These are phyloP conservation scores for Callopanchax toddi DNA, from an alignment of 2,113 vertebrate genomes.

Conservation along the genomic window DNA sequence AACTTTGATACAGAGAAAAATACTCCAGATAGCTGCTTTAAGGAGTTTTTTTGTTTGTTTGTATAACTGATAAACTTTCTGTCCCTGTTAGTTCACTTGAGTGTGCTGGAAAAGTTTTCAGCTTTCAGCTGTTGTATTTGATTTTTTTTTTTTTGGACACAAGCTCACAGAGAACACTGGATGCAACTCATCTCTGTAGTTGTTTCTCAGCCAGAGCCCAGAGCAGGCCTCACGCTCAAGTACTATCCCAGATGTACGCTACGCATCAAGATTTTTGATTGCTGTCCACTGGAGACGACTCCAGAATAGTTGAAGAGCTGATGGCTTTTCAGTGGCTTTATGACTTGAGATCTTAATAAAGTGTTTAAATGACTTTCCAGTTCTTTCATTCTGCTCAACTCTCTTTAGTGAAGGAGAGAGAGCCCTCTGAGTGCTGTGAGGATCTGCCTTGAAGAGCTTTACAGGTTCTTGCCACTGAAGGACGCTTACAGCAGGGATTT, in stretches of 20 bases:
- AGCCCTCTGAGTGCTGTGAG: constrained; percentile 32
- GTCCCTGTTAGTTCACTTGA: no score
- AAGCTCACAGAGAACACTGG: constrained; percentile 28
- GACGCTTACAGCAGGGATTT: constrained; percentile 58
- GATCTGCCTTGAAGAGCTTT: constrained; percentile 71
- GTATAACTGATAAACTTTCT: no score
- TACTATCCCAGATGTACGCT: constrained; percentile 63
- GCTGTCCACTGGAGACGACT: constrained; percentile 47
- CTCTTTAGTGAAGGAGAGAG: constrained; percentile 36
- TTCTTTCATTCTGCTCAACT: constrained; percentile 42
- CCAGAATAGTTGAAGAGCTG: constrained; percentile 52
- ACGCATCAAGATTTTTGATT: constrained; percentile 58
- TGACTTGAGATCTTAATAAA: constrained; percentile 75
- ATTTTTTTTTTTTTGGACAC: no score
- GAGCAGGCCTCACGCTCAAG: constrained; percentile 38
- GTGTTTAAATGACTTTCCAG: constrained; percentile 72
- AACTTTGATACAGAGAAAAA: no score
- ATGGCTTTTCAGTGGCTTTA: constrained; percentile 69
- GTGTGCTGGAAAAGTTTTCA: no score
- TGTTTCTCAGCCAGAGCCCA: constrained; percentile 44
- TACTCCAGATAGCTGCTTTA: no score
- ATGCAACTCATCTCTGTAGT: constrained; percentile 37
- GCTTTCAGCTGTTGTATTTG: no score
- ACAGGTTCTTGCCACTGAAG: constrained; percentile 69
- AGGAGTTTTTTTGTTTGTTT: no score